Evolutionary conservation across 2,113 vertebrate genomes (phyloP), one percentile per base, ranked within the genome.

Genomic region (Bombycilla garrulus): DNA sequence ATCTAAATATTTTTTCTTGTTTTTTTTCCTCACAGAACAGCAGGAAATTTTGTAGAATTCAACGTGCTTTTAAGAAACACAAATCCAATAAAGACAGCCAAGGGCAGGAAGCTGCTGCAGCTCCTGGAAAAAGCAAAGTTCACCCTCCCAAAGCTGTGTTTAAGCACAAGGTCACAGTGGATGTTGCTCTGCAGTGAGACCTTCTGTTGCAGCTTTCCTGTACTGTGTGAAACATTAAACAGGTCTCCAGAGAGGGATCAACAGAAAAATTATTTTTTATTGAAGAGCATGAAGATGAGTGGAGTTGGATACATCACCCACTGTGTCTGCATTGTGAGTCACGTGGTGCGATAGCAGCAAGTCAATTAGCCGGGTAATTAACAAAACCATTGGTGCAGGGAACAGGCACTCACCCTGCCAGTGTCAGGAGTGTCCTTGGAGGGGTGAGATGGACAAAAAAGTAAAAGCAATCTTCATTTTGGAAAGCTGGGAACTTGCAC

Each of bases 261-360:
- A 57, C 17, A 50, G 42, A 6, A 81, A 54, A 57, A 48, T 6
- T 0, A 11, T 25, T 44, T 73, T 45, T 53, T 61, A 50, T 12
- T 76, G 83, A 78, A 62, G 28, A 83, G 10, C 35, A 42, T 16
- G 71, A 94, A 60, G 61, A 45, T 85, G 42, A 71, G 42, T 11
- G 51, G 64, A 36, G 79, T 11, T 82, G 61, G 54, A 45, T 12
- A 7, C 0, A 1, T 33, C 51, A 28, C 16, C 29, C 0, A 0
- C 42, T 21, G 3, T 6, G 51, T 40, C 65, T 40, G 16, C 2
- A 5, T 2, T 15, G 78, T 8, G 50, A 85, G 42, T 18, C 17
- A 17, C 4, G 12, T 2, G 15, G 29, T 2, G 2, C 9, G 40
- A 51, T 15, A 69, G 79, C 62, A 81, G 22, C 28, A 22, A n/a